Evolutionary conservation across 2,797 vertebrate genomes (phyloP).

Genomic region (Morus bassanus): DNA sequence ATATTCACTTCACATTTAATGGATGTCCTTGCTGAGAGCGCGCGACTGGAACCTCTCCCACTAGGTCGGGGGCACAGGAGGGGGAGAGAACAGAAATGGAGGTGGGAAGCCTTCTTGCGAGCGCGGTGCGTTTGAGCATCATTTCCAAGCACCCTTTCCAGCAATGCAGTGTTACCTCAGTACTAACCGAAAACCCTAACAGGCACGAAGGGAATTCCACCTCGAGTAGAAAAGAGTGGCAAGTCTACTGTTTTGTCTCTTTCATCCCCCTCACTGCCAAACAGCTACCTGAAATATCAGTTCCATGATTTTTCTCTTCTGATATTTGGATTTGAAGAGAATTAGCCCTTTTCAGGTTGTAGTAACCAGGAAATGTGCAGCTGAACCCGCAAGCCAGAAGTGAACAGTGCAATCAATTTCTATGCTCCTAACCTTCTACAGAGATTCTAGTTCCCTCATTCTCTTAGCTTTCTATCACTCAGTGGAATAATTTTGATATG

Average conservation of each 20-base stretch:
- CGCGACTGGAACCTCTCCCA: not conserved
- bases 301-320: not conserved
- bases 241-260: not conserved
- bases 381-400: not conserved
- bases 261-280: not conserved
- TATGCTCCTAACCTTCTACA: not conserved
- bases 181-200: not conserved
- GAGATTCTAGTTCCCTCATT: not conserved
- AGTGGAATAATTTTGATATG: not conserved
- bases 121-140: rapidly evolving
- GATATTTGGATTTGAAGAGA: not conserved
- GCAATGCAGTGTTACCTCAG: rapidly evolving
- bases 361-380: not conserved
- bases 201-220: not conserved
- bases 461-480: not conserved
- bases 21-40: not conserved
- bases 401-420: not conserved
- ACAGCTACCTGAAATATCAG: not conserved
- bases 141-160: not conserved
- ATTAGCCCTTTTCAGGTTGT: not conserved
- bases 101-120: not conserved
- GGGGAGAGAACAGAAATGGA: not conserved
- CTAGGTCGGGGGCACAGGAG: not conserved
- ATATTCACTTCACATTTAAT: not conserved
- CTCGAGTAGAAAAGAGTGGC: not conserved